Percentiles rank a stretch among this genome's conserved stretches.
phyloP scores from a whole-genome alignment of 2,113 vertebrate species.

The Corvus cornix region DNA sequence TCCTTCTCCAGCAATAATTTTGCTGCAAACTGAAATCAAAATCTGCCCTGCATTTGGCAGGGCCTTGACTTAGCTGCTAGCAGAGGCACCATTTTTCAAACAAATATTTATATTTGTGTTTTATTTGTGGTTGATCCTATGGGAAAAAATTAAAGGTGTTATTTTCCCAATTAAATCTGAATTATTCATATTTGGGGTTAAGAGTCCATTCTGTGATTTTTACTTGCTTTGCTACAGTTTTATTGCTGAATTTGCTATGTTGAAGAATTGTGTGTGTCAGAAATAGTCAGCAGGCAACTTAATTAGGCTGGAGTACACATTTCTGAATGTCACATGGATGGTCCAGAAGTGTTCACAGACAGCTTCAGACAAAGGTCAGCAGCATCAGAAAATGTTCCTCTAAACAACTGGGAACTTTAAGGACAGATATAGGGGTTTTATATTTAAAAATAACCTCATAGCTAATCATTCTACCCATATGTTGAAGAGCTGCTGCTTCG shows the following conservation, averaged over 20 bases:
- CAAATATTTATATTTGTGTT: slow-evolving; percentile 40
- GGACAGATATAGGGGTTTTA: not conserved
- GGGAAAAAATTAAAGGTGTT: slow-evolving; percentile 12
- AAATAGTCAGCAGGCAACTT: slow-evolving; percentile 16
- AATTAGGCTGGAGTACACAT: slow-evolving; percentile 28
- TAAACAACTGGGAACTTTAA: slow-evolving; percentile 16
- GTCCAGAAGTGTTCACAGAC: not conserved
- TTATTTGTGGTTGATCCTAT: not conserved
- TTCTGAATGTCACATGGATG: slow-evolving; percentile 27
- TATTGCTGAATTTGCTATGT: slow-evolving; percentile 11
- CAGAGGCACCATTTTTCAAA: slow-evolving; percentile 38
- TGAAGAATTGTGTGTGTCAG: slow-evolving; percentile 21
- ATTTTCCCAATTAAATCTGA: slow-evolving; percentile 19
- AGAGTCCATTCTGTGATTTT: slow-evolving; percentile 2
- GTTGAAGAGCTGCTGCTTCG: slow-evolving; percentile 30
- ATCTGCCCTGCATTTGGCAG: not conserved
- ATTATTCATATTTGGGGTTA: not conserved
- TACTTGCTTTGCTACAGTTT: slow-evolving; percentile 20
- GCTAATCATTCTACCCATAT: slow-evolving; percentile 38
- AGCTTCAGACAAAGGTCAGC: slow-evolving; percentile 6
- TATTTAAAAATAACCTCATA: slow-evolving; percentile 50
- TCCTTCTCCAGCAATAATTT: not conserved
- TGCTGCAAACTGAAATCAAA: not conserved
- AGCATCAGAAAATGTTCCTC: not conserved
- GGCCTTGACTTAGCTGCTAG: slow-evolving; percentile 4